Evolutionary conservation across 2,888 invertebrate species (phyloP).

Genomic region (Pammene fasciana): DNA sequence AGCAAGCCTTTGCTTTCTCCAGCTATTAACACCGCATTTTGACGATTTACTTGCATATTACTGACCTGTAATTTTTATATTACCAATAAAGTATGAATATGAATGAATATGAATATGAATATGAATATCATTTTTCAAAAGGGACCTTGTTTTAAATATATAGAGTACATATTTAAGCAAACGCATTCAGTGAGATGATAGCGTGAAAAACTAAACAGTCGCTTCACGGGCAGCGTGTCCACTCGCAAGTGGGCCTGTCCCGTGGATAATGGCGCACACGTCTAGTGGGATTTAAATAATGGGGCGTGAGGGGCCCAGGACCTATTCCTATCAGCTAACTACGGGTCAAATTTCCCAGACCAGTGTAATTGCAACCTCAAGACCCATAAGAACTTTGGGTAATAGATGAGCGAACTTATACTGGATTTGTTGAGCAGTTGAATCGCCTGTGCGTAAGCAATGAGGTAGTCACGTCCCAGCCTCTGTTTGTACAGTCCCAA

Average conservation of each 20-base stretch:
- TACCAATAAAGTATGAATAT: too few relatives aligned
- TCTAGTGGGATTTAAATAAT: constrained; percentile 77
- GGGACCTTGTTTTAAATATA: neutral
- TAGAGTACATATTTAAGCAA: neutral
- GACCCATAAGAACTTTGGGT: neutral
- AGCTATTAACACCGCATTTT: constrained; percentile 56
- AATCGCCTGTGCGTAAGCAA: neutral
- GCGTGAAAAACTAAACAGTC: constrained; percentile 18
- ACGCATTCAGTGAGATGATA: neutral
- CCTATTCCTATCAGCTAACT: constrained; percentile 11
- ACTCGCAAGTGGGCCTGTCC: constrained; percentile 55
- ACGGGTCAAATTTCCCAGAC: neutral
- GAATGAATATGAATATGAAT: too few relatives aligned
- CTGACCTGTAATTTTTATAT: too few relatives aligned
- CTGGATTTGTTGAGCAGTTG: neutral
- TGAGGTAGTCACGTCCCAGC: constrained; percentile 51
- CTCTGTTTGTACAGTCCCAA: constrained; percentile 60
- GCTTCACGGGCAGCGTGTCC: constrained; percentile 58
- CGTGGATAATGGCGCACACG: constrained; percentile 67
- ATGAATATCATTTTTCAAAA: too few relatives aligned
- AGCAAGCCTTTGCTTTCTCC: constrained; percentile 51
- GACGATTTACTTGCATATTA: neutral
- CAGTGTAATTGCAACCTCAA: constrained; percentile 1
- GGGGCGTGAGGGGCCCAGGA: constrained; percentile 57
- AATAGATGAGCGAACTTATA: neutral